Conservation (phyloP, 2,113 vertebrate genomes). For the Cyanoramphus novaezelandiae region DNA sequence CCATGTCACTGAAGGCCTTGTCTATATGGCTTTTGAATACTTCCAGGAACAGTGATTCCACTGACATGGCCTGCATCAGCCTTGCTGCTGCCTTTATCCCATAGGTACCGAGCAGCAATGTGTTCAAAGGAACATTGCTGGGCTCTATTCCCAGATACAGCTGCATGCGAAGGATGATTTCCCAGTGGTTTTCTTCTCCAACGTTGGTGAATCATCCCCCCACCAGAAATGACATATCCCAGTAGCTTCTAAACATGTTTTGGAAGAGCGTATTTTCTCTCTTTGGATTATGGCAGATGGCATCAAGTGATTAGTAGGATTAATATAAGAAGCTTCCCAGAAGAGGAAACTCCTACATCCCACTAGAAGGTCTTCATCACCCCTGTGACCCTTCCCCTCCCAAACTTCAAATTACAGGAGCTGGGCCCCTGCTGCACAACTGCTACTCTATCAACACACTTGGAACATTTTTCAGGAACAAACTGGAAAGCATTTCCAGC, state of each 20-base stretch:
- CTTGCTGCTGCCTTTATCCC: background rate
- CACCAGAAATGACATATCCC: background rate
- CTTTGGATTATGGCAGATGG: slow-evolving; percentile 22
- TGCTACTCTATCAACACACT: background rate
- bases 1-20: background rate
- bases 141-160: background rate
- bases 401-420: slow-evolving; percentile 29
- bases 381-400: background rate
- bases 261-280: background rate
- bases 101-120: accelerated
- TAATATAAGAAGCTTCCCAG: slow-evolving; percentile 21
- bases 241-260: slow-evolving; percentile 26
- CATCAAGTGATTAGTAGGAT: slow-evolving; percentile 35
- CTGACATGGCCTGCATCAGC: background rate
- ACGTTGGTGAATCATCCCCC: background rate
- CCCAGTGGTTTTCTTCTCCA: background rate
- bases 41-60: background rate
- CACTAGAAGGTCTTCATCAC: background rate
- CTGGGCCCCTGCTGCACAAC: background rate
- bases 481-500: slow-evolving; percentile 65
- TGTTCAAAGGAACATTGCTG: background rate
- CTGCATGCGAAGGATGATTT: slow-evolving; percentile 34
- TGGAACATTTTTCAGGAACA: slow-evolving; percentile 44
- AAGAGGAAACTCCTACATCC: background rate
- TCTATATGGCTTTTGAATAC: background rate